Conservation (phyloP, 2,113 vertebrate species). For the Dendrocopos noguchii region DNA sequence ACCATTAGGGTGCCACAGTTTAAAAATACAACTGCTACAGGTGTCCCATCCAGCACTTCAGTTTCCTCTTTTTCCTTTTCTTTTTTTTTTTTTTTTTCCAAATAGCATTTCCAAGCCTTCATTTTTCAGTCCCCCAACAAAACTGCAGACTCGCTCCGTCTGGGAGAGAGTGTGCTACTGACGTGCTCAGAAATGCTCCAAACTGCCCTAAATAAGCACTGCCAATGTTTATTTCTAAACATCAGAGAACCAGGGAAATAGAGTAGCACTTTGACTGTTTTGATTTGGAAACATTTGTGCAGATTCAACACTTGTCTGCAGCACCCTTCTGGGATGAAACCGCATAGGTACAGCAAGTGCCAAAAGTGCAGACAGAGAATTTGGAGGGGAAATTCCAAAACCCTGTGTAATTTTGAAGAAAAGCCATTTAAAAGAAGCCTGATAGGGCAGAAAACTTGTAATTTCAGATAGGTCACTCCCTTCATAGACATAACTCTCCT, state of each 20-base stretch:
- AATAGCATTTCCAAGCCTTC: slow-evolving; percentile 42
- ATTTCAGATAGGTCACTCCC: background rate
- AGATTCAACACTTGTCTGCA: slow-evolving; percentile 70
- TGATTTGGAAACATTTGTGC: slow-evolving; percentile 69
- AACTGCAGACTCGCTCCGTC: slow-evolving; percentile 7
- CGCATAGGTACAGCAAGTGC: slow-evolving; percentile 45
- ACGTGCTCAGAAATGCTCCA: slow-evolving; percentile 43
- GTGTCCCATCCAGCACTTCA: background rate
- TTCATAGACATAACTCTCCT: background rate
- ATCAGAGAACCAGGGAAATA: slow-evolving; percentile 68
- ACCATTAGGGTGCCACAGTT: background rate
- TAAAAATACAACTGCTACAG: background rate
- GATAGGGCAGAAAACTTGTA: background rate
- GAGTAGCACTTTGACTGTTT: slow-evolving; percentile 56
- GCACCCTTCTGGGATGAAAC: slow-evolving; percentile 64
- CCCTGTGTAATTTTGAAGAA: slow-evolving; percentile 2
- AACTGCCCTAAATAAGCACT: slow-evolving; percentile 59
- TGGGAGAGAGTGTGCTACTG: slow-evolving; percentile 36
- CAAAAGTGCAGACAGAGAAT: slow-evolving; percentile 57
- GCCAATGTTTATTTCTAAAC: slow-evolving; percentile 77
- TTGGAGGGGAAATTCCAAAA: slow-evolving; percentile 36
- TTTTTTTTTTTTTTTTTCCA: background rate
- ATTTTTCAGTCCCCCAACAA: slow-evolving; percentile 18
- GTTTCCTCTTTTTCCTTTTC: background rate
- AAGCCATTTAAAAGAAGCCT: slow-evolving; percentile 1